Evolutionary conservation across 2,797 vertebrate genomes (phyloP), one percentile per base, ranked within the genome.

Genomic region (Falco cherrug): DNA sequence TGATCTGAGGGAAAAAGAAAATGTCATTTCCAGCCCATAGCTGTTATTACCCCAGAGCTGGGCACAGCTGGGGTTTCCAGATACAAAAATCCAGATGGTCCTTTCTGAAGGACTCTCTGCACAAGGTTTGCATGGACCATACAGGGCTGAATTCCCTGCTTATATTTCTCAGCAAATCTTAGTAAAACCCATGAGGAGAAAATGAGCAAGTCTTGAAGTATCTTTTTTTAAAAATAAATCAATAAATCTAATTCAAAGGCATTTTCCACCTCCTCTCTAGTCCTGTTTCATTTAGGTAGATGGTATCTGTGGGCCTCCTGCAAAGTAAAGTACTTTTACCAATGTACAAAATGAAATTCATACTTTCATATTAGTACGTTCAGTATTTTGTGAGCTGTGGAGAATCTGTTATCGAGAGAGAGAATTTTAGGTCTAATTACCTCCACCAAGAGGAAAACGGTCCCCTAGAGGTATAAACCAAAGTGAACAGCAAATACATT

Each of bases 381-480:
- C 50, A 26, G 78, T 59, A 69, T 64, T 89, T 77, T 70, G 67
- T 76, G 89, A 90, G 76, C 83, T 53, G 76, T 37, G 59, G 37
- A 93, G 53, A 78, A 89, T 82, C 12, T 47, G 78, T 76, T 92
- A 91, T 9, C 5, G 1, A 43, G 51, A 69, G 31, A 59, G 60
- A 60, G 57, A 81, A 89, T 81, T 88, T 90, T 29, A 86, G 51
- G 37, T 88, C 60, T 90, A 96, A 96, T 95, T 91, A 74, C 83
- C 67, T 93, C 35, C 54, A 75, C 59, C 73, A 59, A 45, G 54
- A 90, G 61, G 37, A 78, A 95, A 95, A 91, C 4, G 19, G 47
- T 54, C 22, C 87, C 83, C 47, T 16, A 69, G 67, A 76, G 59
- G 51, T 61, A 74, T 1, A 47, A 92, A 51, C 67, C 75, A 26